Evolutionary conservation across 2,888 invertebrate genomes (phyloP).

Genomic region (Lordiphosa fenestrarum): DNA sequence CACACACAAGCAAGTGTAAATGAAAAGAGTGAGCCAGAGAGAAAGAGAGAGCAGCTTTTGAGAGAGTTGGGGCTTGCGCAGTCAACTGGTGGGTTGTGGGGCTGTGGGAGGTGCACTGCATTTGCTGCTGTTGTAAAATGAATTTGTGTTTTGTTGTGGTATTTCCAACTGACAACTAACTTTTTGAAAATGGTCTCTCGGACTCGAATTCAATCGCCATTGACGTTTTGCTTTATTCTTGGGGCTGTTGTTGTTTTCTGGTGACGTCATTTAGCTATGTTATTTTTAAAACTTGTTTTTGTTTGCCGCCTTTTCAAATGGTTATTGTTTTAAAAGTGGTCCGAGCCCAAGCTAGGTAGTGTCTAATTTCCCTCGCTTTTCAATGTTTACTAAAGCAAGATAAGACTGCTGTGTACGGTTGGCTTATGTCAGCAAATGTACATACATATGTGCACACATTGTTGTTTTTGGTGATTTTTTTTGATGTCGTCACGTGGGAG

Average conservation of each 20-base stretch:
- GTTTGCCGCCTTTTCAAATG: slow-evolving; percentile 35
- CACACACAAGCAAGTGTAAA: slow-evolving; percentile 49
- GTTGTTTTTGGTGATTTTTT: slow-evolving; percentile 14
- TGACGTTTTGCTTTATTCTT: slow-evolving; percentile 26
- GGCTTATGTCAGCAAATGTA: slow-evolving; percentile 6
- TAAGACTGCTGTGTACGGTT: slow-evolving; percentile 31
- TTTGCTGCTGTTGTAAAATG: slow-evolving; percentile 40
- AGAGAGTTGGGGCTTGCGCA: slow-evolving; percentile 49
- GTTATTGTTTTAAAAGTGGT: slow-evolving; percentile 43
- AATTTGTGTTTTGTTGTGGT: slow-evolving; percentile 39
- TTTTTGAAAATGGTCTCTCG: slow-evolving; percentile 34
- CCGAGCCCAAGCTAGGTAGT: slow-evolving; percentile 17
- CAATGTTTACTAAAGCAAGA: slow-evolving; percentile 49
- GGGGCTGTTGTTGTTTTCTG: slow-evolving; percentile 33
- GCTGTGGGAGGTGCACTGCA: slow-evolving; percentile 26
- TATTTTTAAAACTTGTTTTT: slow-evolving; percentile 61
- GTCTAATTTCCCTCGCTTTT: slow-evolving; percentile 33
- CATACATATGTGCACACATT: slow-evolving; percentile 5
- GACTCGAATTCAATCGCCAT: slow-evolving; percentile 31
- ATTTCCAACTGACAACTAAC: slow-evolving; percentile 47
- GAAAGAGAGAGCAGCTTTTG: slow-evolving; percentile 45
- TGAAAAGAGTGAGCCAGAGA: slow-evolving; percentile 23
- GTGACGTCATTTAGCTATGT: slow-evolving; percentile 54
- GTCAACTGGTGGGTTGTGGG: slow-evolving; percentile 5
- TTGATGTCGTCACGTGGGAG: slow-evolving; percentile 34